Conservation (phyloP, 2,888 invertebrate species). For the Tetheella fluctuosa region DNA sequence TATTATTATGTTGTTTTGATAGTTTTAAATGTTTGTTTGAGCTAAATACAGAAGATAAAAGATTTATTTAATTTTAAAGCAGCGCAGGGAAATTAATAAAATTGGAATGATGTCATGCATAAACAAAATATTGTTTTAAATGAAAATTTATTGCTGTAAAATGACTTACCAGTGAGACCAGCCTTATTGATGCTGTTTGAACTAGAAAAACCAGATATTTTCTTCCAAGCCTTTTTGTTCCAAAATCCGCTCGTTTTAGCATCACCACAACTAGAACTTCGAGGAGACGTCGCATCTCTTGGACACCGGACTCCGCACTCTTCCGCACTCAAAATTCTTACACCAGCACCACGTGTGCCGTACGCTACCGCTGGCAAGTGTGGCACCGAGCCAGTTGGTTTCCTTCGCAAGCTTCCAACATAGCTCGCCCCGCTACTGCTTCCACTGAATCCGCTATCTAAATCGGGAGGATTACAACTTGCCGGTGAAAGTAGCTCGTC, state of each 20-base stretch:
- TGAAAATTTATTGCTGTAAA: neutral
- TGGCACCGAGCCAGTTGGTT: constrained; percentile 79
- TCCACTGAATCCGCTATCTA: constrained; percentile 93
- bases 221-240: constrained; percentile 91
- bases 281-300: constrained; percentile 69
- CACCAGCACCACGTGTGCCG: constrained; percentile 78
- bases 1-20: constrained; percentile 38
- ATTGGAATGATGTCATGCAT: constrained; percentile 25
- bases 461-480: constrained; percentile 86
- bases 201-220: constrained; percentile 89
- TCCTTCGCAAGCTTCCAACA: constrained; percentile 87
- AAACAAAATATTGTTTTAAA: neutral
- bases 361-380: constrained; percentile 81
- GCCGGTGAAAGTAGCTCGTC: constrained; percentile 89
- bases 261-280: constrained; percentile 79
- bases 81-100: constrained; percentile 23
- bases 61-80: constrained; percentile 24
- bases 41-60: constrained; percentile 68
- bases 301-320: constrained; percentile 72
- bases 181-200: constrained; percentile 88
- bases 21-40: constrained; percentile 49
- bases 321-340: constrained; percentile 75
- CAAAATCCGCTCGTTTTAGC: constrained; percentile 85
- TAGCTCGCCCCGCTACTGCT: constrained; percentile 93
- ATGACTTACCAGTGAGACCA: constrained; percentile 85